These are phyloP conservation scores for Spinibarbus caldwelli DNA, from an alignment of 2,797 vertebrate species.

Conservation along the genomic window DNA sequence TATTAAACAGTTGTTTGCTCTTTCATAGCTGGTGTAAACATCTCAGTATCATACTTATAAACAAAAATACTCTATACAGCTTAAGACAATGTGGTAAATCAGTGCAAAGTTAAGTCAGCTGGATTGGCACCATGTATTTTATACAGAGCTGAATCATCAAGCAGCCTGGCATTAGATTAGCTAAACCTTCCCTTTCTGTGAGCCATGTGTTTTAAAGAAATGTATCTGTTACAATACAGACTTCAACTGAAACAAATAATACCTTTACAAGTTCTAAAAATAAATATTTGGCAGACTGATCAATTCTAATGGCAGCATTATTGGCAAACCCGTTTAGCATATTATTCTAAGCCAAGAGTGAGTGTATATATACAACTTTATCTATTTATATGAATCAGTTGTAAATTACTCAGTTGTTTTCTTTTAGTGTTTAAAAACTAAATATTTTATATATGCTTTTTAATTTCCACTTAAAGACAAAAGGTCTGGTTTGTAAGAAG, in stretches of 20 bases:
- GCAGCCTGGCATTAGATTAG: background rate
- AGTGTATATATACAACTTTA: background rate
- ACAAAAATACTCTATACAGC: conserved; percentile 32
- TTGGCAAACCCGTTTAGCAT: conserved; percentile 10
- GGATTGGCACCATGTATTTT: conserved; percentile 31
- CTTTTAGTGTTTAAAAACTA: background rate
- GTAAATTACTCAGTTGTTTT: background rate
- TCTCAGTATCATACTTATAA: conserved; percentile 18
- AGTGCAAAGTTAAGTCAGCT: conserved; percentile 68
- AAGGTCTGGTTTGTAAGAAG: background rate
- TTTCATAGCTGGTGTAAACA: conserved; percentile 21
- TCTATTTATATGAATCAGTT: background rate
- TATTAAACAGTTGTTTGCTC: conserved; percentile 5
- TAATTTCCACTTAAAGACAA: background rate
- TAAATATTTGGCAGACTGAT: background rate
- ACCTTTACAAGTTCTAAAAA: background rate
- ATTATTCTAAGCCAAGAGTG: background rate
- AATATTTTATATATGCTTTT: conserved; percentile 11
- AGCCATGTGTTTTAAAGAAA: background rate
- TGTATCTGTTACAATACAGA: background rate
- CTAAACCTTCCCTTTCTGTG: background rate
- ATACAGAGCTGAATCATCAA: conserved; percentile 1
- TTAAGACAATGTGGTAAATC: conserved; percentile 69
- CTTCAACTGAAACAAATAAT: background rate
- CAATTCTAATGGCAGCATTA: conserved; percentile 14